Base-by-base conservation (phyloP, 2,113 vertebrate genomes). In the Indri indri region DNA sequence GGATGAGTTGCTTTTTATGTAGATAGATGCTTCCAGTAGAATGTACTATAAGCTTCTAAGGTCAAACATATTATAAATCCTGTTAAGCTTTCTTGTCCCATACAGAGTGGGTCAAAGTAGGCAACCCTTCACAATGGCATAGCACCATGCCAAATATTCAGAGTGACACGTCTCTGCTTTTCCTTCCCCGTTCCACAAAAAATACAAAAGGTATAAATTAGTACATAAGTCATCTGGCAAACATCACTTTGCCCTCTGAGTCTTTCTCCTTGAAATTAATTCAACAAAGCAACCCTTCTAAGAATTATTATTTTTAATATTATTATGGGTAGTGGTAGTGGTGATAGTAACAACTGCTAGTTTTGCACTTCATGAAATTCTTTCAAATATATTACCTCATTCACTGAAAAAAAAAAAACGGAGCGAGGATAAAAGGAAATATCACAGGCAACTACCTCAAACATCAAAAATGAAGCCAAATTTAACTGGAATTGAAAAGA, bases 191-290 rank as follows among this genome's bases (percentile, higher is more conserved):
- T 91, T 91, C n/a, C 88, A 84, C 13, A 27, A 50, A 81, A 96
- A n/a, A 27, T 30, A 84, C 17, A 32, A 65, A 71, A 96, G 27
- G 32, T 23, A 87, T 68, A 47, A 85, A 57, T 90, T 90, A 86
- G 37, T 81, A 61, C 6, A 94, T n/a, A 90, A 73, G 45, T 45
- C 73, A 91, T 57, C 10, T 81, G 65, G n/a, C 52, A 96, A 94
- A 79, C 40, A 73, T 32, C 25, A 90, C 34, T 91, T 0, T 90
- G 63, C 57, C n/a, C 61, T 85, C 65, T 68, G 50, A 80, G 17
- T 63, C 84, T 42, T 80, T 57, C 59, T 86, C 68, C 89, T 90
- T 84, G 66, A 94, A 97, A 81, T 66, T 88, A 88, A 92, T 70
- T 42, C 34, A 57, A n/a, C 32, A 92, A 95, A 92, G 42, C 34